Evolutionary conservation across 2,888 invertebrate genomes (phyloP), one percentile per base, ranked within the genome.

Genomic region (Aleiodes leptofemur): DNA sequence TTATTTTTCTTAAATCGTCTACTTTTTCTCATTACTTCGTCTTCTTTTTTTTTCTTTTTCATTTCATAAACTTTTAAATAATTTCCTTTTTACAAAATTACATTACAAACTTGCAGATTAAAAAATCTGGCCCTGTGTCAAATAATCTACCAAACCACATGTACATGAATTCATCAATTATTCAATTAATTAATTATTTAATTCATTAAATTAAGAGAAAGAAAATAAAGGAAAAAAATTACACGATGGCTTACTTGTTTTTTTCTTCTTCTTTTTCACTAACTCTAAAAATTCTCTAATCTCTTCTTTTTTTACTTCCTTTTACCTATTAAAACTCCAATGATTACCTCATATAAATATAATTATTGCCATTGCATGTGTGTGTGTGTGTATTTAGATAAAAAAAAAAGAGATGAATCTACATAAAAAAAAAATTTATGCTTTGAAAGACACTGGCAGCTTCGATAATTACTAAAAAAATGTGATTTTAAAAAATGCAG

Each of bases 51-150:
- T 34, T 14, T 61, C 59, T 56, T 38, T 38, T 72, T 38, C 68
- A 23, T 72, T n/a, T 72, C 29, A n/a, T 69, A 48, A 53, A 50
- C 59, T 61, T 79, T 86, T 87, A 87, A 87, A 87, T 86, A 85
- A 83, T 82, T 84, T 80, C 83, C 87, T 88, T 83, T 89, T 87
- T 89, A 88, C 89, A 89, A 89, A 89, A 89, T 89, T 87, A 88
- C 88, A 88, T 86, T 87, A 88, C 86, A 87, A 89, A 86, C 83
- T 83, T 83, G 83, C 86, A 85, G 84, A 87, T 83, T 82, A 80
- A 82, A 86, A 85, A 81, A 85, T 86, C 85, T 84, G 87, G 85
- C 83, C 83, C 43, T 34, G 82, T 79, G 79, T 82, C 57, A 79
- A 76, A 74, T 70, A 38, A 86, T 80, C 83, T 86, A 61, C 69